Evolutionary conservation across 2,888 invertebrate species (phyloP).

Genomic region (Phengaris alcon): DNA sequence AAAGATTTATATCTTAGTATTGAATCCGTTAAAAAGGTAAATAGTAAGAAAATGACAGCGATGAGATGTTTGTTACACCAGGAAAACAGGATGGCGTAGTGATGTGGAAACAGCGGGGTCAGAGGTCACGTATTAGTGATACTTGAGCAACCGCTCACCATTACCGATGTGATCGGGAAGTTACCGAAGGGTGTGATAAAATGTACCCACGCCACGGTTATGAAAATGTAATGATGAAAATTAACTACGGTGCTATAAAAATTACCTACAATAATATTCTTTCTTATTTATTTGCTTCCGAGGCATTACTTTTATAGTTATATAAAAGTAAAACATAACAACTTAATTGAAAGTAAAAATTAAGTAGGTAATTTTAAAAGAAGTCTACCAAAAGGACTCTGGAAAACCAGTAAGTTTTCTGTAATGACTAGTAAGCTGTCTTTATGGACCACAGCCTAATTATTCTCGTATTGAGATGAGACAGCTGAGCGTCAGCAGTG

Average conservation of each 20-base stretch:
- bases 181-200: background rate
- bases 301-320: too few species aligned
- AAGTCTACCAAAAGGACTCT: too few species aligned
- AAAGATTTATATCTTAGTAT: too few species aligned
- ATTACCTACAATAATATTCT: too few species aligned
- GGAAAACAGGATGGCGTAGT: slow-evolving; percentile 62
- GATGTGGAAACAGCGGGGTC: slow-evolving; percentile 59
- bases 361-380: too few species aligned
- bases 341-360: too few species aligned
- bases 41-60: background rate
- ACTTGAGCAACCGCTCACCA: slow-evolving; percentile 13
- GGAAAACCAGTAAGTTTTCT: too few species aligned
- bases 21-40: background rate
- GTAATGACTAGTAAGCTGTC: too few species aligned
- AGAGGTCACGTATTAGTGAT: slow-evolving; percentile 43
- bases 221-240: background rate
- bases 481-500: too few species aligned
- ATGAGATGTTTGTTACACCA: slow-evolving; percentile 37
- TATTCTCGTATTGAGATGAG: too few species aligned
- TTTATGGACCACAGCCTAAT: too few species aligned
- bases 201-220: background rate
- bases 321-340: too few species aligned
- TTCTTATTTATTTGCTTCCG: background rate
- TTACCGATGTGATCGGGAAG: background rate
- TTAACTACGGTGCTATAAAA: background rate